Evolutionary conservation across 2,113 vertebrate species (phyloP).

Genomic region (Pachypanchax playfairii): DNA sequence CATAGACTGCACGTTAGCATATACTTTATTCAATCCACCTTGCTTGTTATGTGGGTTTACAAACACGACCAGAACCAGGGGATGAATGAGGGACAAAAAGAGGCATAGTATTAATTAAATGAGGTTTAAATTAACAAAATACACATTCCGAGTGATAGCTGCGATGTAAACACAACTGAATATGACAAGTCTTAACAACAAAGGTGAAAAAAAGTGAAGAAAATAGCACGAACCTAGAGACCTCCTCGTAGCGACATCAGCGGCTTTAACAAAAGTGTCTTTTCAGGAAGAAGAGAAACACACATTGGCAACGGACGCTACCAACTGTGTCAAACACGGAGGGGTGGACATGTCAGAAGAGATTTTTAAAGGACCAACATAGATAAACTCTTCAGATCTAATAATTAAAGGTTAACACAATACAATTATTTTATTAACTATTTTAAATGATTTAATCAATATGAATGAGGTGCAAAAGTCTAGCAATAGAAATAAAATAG

Average conservation of each 20-base stretch:
- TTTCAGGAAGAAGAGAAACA: conserved; percentile 71
- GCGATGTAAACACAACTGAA: background rate
- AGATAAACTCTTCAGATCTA: background rate
- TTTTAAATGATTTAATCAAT: background rate
- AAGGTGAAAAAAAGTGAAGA: background rate
- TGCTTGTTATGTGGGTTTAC: conserved; percentile 43
- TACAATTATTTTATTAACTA: background rate
- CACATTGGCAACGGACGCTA: conserved; percentile 74
- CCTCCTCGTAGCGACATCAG: conserved; percentile 9
- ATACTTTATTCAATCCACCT: conserved; percentile 27
- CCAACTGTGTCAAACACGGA: conserved; percentile 38
- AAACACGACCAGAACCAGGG: conserved; percentile 57
- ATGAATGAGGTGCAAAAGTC: background rate
- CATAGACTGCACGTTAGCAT: conserved; percentile 10
- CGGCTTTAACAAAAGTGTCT: conserved; percentile 54
- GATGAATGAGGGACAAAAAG: conserved; percentile 33
- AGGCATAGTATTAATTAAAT: conserved; percentile 27
- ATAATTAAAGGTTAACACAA: background rate
- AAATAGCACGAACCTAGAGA: conserved; percentile 42
- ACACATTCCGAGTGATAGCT: rapidly evolving
- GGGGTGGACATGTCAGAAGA: background rate
- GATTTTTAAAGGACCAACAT: background rate
- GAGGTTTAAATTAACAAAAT: background rate
- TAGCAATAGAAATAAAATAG: background rate
- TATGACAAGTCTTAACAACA: background rate